These are phyloP conservation scores for Clunio marinus DNA, from an alignment of 2,888 invertebrate genomes.

Conservation along the genomic window DNA sequence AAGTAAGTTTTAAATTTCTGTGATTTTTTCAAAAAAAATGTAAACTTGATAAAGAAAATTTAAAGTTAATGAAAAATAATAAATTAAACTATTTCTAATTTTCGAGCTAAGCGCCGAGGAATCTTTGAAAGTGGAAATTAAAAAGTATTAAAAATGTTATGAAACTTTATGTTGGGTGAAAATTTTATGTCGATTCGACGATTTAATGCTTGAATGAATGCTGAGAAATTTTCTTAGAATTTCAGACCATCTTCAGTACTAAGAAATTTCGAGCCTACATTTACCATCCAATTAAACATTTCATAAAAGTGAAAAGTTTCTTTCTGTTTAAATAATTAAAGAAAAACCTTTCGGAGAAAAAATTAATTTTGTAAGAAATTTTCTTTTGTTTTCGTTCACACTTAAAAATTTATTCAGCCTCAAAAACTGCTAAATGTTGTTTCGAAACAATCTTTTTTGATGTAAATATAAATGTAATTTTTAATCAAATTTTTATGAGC, in stretches of 20 bases:
- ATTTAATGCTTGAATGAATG: too few species aligned
- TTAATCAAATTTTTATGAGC: neutral
- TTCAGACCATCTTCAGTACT: too few species aligned
- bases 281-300: too few species aligned
- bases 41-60: slow-evolving; percentile 30
- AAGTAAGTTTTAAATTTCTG: slow-evolving; percentile 35
- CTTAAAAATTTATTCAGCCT: too few species aligned
- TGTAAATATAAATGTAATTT: slow-evolving; percentile 32
- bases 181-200: too few species aligned
- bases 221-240: too few species aligned
- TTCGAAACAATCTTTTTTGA: neutral
- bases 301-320: too few species aligned
- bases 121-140: slow-evolving; percentile 31
- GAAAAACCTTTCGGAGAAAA: too few species aligned
- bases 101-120: slow-evolving; percentile 20
- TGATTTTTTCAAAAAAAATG: slow-evolving; percentile 38
- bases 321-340: slow-evolving; percentile 10
- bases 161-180: too few species aligned
- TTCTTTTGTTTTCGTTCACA: neutral
- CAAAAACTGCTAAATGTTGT: too few species aligned
- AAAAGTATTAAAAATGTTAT: slow-evolving; percentile 25
- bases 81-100: slow-evolving; percentile 6
- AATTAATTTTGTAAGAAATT: neutral
- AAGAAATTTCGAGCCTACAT: too few species aligned
- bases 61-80: slow-evolving; percentile 6